These are phyloP conservation scores for Lacerta viridis DNA, from an alignment of 2,797 vertebrate genomes.

Conservation along the genomic window DNA sequence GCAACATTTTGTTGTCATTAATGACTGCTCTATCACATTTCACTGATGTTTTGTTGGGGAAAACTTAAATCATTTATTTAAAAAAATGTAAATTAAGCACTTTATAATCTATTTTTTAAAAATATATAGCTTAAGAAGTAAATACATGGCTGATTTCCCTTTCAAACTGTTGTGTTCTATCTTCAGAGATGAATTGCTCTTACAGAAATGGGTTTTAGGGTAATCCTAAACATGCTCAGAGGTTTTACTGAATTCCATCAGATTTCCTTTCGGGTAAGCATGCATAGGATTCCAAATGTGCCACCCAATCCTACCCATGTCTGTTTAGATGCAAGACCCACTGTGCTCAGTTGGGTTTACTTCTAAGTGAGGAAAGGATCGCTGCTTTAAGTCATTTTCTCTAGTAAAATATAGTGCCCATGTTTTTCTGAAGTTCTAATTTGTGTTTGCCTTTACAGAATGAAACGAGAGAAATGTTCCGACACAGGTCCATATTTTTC, in stretches of 20 bases:
- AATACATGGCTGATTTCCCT: constrained; percentile 77
- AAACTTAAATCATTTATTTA: constrained; percentile 67
- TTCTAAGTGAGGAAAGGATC: neutral
- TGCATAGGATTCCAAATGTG: neutral
- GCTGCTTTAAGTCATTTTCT: neutral
- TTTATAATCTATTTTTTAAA: constrained; percentile 70
- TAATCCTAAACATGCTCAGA: neutral
- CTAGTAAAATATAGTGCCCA: constrained; percentile 31
- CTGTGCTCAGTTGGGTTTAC: neutral
- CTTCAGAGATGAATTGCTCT: neutral
- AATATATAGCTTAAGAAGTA: constrained; percentile 73
- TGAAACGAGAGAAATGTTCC: constrained; percentile 19
- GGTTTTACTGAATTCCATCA: constrained; percentile 3
- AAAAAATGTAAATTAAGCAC: constrained; percentile 69
- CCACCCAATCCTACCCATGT: neutral
- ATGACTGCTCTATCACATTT: constrained; percentile 80
- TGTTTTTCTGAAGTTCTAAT: neutral
- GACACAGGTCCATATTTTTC: neutral
- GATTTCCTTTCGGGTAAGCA: neutral
- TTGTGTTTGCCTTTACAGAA: constrained; percentile 23
- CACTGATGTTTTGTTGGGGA: constrained; percentile 76
- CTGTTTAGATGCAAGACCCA: neutral
- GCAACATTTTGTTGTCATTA: constrained; percentile 82
- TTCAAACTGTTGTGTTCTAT: constrained; percentile 61
- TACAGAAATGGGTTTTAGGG: neutral